Conservation (phyloP, 2,113 vertebrate genomes). For the Pitta sordida region DNA sequence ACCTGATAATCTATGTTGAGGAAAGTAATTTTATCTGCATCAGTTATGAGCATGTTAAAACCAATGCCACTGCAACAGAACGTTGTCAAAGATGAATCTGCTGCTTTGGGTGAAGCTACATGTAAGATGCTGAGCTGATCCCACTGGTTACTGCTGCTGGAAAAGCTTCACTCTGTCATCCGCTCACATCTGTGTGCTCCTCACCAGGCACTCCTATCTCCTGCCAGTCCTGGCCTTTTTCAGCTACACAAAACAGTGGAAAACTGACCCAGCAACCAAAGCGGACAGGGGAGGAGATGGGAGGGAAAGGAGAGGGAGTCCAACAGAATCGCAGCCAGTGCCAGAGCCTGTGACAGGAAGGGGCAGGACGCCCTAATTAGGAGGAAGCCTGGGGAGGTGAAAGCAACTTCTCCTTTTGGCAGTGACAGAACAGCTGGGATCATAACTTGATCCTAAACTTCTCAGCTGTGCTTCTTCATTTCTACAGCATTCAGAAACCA, state of each 20-base stretch:
- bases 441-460: conserved; percentile 37
- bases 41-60: conserved; percentile 57
- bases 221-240: not conserved
- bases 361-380: not conserved
- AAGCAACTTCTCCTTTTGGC: not conserved
- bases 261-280: not conserved
- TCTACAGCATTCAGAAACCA: conserved; percentile 46
- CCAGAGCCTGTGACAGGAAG: not conserved
- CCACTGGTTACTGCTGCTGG: not conserved
- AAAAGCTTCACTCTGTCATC: not conserved
- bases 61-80: conserved; percentile 45
- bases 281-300: too few relatives aligned
- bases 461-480: conserved; percentile 38
- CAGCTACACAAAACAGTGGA: not conserved
- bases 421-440: not conserved
- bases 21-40: conserved; percentile 67
- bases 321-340: not conserved
- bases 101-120: not conserved
- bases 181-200: not conserved
- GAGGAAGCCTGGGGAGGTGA: not conserved
- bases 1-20: conserved; percentile 4
- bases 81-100: conserved; percentile 39
- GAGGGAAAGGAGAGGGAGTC: not conserved
- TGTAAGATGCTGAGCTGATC: not conserved
- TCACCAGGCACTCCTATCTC: fast-evolving